Evolutionary conservation across 2,888 invertebrate genomes (phyloP), one percentile per base, ranked within the genome.

Genomic region (Megastigmus dorsalis): DNA sequence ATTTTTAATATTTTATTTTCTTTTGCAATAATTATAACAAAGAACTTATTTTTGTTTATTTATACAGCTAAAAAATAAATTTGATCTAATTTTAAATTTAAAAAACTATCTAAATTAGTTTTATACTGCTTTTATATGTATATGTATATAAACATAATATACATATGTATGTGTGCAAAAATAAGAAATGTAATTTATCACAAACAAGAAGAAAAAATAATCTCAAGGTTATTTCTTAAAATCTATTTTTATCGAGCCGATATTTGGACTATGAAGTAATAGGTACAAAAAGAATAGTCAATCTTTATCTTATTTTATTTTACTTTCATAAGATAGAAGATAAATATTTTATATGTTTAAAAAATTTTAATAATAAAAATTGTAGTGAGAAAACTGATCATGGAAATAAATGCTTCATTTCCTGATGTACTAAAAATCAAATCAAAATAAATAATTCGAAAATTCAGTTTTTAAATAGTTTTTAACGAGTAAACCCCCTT

Each of bases 381-480:
- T 36, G 20, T n/a, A n/a, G 33, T 59, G 13, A 26, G 26, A 59
- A 41, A 23, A 1, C 3, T 26, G 15, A 13, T 38, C 6, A 13
- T 59, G 2, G 0, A 23, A 38, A 41, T 4, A 15, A n/a, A n/a
- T n/a, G n/a, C n/a, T n/a, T n/a, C n/a, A n/a, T n/a, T n/a, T n/a
- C n/a, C n/a, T n/a, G n/a, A n/a, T n/a, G n/a, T n/a, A n/a, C n/a
- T n/a, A n/a, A n/a, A n/a, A n/a, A n/a, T n/a, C n/a, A n/a, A n/a
- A n/a, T n/a, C n/a, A n/a, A n/a, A n/a, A n/a, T 28, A 36, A 63
- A 28, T 28, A 52, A 54, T 66, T 66, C 20, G 30, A 52, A 54
- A 41, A 15, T 52, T 18, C 3, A 52, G n/a, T 26, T 57, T 23
- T 18, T 54, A 15, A 13, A 66, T 54, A 41, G 10, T 52, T 52